Evolutionary conservation across 2,888 invertebrate species (phyloP).

Genomic region (Scelioninae gen. 1): DNA sequence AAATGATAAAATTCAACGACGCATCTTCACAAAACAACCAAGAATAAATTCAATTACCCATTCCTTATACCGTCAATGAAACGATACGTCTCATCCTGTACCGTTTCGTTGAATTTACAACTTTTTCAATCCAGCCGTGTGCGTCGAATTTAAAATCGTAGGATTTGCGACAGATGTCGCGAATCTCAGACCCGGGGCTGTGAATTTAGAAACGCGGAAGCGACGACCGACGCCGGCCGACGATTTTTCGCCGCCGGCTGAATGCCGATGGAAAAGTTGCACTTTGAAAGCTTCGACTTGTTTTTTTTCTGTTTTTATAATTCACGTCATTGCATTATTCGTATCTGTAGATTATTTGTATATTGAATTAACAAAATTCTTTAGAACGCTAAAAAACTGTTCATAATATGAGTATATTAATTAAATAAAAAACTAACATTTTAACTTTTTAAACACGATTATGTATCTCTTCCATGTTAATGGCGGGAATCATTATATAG

Average conservation of each 20-base stretch:
- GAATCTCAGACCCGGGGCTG: conserved; percentile 82
- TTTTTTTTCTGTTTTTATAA: conserved; percentile 74
- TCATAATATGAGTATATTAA: too few relatives aligned
- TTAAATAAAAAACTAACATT: too few relatives aligned
- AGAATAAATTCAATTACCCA: conserved; percentile 62
- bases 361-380: too few relatives aligned
- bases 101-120: conserved; percentile 59
- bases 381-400: too few relatives aligned
- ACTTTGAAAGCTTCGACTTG: conserved; percentile 82
- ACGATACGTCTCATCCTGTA: conserved; percentile 27
- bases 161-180: conserved; percentile 82
- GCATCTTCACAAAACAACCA: conserved; percentile 14
- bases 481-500: too few relatives aligned
- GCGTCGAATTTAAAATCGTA: conserved; percentile 76
- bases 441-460: too few relatives aligned
- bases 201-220: conserved; percentile 72
- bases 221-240: conserved; percentile 74
- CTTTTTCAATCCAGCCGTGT: conserved; percentile 63
- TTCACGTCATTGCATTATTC: conserved; percentile 38
- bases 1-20: conserved; percentile 11
- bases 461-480: too few relatives aligned
- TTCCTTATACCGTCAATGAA: conserved; percentile 58
- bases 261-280: conserved; percentile 83
- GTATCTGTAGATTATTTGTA: too few relatives aligned
- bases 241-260: conserved; percentile 82